Evolutionary conservation across 1,140 invertebrate genomes (phyloP), one percentile per base, ranked within the genome.

Genomic region (Mactra quadrangularis): DNA sequence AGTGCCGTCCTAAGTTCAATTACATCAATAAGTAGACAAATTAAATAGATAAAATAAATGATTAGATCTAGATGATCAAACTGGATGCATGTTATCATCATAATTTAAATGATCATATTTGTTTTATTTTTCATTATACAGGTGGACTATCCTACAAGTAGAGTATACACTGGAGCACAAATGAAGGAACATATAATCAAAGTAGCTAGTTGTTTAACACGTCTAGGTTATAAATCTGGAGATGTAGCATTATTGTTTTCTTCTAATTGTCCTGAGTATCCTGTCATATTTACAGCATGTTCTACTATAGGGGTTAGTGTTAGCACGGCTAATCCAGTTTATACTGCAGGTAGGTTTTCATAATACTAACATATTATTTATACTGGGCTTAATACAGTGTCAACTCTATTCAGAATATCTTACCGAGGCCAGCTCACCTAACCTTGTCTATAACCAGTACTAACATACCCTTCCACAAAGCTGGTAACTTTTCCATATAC

Each of bases 301-400:
- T 87, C 96, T 2, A 94, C 95, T 84, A 95, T 96, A 29, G 96
- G 96, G 0, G 93, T 96, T 0, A 87, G 95, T 13, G 94, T 96
- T 7, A 97, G 96, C 9, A 96, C 96, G 0, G 93, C 97, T 0
- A 98, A 97, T 93, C 96, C 96, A 3, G 90, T 95, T 53, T 98
- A 97, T 87, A 97, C 96, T 6, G 84, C 95, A 87, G 95, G 97
- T 97, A 77, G 31, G 79, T 81, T 1, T 29, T 17, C 9, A n/a
- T n/a, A n/a, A 59, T 9, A 59, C 25, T 59, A 13, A 13, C 47
- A 50, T 50, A 13, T 50, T 50, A n/a, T 11, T 50, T 13, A n/a
- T n/a, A n/a, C n/a, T n/a, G n/a, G n/a, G n/a, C n/a, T n/a, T n/a
- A n/a, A n/a, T n/a, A n/a, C n/a, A n/a, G n/a, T n/a, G n/a, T n/a